A percentile compares a stretch with the other conserved stretches of the same genome.
These are phyloP conservation scores for Ctenopoma multispine DNA, from an alignment of 2,797 vertebrate genomes.

Conservation along the genomic window DNA sequence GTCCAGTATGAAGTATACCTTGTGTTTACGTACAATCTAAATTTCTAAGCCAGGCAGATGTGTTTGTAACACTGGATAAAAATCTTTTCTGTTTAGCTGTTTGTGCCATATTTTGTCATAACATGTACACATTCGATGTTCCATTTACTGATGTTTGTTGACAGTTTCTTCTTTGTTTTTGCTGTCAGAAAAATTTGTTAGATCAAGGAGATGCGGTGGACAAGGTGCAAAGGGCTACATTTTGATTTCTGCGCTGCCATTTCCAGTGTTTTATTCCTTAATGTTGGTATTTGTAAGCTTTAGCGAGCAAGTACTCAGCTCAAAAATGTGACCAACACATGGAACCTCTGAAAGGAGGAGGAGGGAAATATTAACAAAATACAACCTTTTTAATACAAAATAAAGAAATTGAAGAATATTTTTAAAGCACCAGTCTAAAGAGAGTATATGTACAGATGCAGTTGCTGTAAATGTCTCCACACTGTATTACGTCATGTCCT, in stretches of 20 bases:
- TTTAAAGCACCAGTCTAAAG: slow-evolving; percentile 14
- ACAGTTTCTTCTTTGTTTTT: neutral
- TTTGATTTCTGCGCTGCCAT: slow-evolving; percentile 1
- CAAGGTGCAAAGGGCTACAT: neutral
- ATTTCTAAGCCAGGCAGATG: neutral
- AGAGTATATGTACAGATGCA: slow-evolving; percentile 17
- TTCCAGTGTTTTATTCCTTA: neutral
- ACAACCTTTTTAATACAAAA: slow-evolving; percentile 3
- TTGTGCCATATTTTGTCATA: neutral
- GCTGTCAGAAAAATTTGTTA: neutral
- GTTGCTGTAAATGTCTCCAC: slow-evolving; percentile 67
- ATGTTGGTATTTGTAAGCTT: neutral
- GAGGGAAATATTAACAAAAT: neutral
- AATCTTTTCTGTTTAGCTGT: neutral
- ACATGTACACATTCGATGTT: no score
- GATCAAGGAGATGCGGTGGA: neutral
- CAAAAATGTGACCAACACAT: neutral
- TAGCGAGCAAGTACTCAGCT: neutral
- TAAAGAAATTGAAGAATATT: slow-evolving; percentile 13
- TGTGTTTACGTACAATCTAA: neutral
- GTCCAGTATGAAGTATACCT: neutral
- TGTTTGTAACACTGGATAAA: neutral
- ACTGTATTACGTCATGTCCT: slow-evolving; percentile 51
- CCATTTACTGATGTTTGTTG: neutral
- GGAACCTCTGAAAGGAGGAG: no score